Conservation (phyloP, 2,113 vertebrate species). For the Glaucidium brasilianum region DNA sequence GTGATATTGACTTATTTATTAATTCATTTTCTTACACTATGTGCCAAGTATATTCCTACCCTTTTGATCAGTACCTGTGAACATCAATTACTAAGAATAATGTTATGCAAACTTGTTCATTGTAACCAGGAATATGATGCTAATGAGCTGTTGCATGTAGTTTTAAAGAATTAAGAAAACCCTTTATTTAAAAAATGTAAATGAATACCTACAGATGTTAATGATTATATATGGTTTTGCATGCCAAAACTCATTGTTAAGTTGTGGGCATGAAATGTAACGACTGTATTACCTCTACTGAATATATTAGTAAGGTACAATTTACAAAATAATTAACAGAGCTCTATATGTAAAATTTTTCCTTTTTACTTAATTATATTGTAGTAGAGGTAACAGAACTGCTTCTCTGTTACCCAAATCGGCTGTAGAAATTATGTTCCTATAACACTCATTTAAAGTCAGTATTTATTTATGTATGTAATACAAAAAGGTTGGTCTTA, state of each 20-base stretch:
- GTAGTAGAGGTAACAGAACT: constrained; percentile 72
- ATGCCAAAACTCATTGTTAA: constrained; percentile 81
- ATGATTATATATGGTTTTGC: constrained; percentile 78
- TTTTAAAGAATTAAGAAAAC: constrained; percentile 44
- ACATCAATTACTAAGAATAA: constrained; percentile 60
- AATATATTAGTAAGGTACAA: constrained; percentile 80
- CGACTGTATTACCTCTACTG: constrained; percentile 79
- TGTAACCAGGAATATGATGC: constrained; percentile 71
- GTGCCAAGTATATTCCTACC: constrained; percentile 19
- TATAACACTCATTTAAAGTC: constrained; percentile 82
- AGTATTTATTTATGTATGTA: constrained; percentile 96
- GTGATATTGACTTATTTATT: constrained; percentile 55
- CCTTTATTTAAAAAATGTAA: constrained; percentile 79
- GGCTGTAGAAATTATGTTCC: constrained; percentile 84
- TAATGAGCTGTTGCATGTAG: constrained; percentile 79
- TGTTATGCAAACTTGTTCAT: constrained; percentile 70
- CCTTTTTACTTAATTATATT: constrained; percentile 81
- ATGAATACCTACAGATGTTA: constrained; percentile 73
- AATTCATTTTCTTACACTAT: background rate
- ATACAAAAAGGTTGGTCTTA: constrained; percentile 79
- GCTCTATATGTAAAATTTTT: constrained; percentile 79
- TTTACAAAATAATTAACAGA: constrained; percentile 83
- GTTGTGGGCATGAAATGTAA: constrained; percentile 80
- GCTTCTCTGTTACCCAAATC: constrained; percentile 74
- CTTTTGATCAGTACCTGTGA: constrained; percentile 15